Base-by-base conservation (phyloP, 2,797 vertebrate species). In the Threskiornis aethiopicus region DNA sequence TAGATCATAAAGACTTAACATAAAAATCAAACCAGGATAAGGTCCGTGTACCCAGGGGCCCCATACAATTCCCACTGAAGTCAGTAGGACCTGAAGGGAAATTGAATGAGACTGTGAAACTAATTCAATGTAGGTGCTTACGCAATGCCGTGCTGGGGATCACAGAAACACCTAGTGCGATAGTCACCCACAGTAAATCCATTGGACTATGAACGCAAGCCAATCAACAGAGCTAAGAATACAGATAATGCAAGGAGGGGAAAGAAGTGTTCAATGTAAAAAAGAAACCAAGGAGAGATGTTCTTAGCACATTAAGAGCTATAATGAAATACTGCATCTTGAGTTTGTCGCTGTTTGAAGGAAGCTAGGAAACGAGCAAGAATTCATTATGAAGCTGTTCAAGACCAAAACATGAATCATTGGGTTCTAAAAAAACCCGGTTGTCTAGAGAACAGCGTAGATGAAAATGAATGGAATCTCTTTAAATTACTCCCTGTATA, bases 401-500 rank as follows among this genome's bases (percentile, higher is more conserved):
- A 90, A 84, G 65, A 84, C 93, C 78, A 94, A 89, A 69, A 93
- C 90, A 96, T 95, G 95, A 94, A 96, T 96, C 95, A 96, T 2
- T 86, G 70, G 42, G 29, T 94, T 93, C 92, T 89, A 94, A 96
- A 97, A 97, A 96, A 96, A 88, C 33, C 41, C 77, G 75, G 81
- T 83, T 85, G 58, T 92, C 93, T 95, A 76, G 79, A 96, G 92
- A 95, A 90, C 21, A 0, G 93, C 42, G 10, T 7, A 90, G 77
- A 94, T 54, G 84, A 90, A 97, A 96, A 96, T 90, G 82, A 79
- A 96, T 96, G 96, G 93, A 96, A 94, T 94, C 95, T 97, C 92
- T 96, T 96, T 92, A 95, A 93, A 96, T 96, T 95, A 92, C 90
- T 96, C 90, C 79, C 95, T 93, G 69, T 66, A 95, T 87, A 93